Evolutionary conservation across 2,888 invertebrate species (phyloP), one percentile per base, ranked within the genome.

Genomic region (Noctua janthina): DNA sequence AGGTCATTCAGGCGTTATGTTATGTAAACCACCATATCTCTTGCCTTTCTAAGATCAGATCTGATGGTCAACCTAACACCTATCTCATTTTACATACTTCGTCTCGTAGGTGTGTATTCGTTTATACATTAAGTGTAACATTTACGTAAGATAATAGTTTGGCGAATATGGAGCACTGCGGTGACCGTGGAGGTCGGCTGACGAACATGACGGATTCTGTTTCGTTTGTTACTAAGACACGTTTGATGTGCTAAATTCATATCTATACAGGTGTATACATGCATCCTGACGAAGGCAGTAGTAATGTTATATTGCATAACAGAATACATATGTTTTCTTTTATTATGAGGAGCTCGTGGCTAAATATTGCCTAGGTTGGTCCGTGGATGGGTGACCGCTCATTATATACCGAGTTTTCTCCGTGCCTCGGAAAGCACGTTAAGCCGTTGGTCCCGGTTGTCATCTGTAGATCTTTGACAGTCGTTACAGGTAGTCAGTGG

Each of bases 111-210:
- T 59, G 43, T n/a, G 20, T n/a, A 70, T 49, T 76, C 54, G 43
- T 72, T 66, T 66, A 76, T 74, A 62, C 39, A 78, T 17, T 79
- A 83, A 78, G 56, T 79, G 83, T 54, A 68, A 35, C 69, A 70
- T 79, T 86, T 88, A 88, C 71, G 88, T 87, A 88, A 87, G 86
- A 72, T 79, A 83, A 88, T 81, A 84, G 75, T 81, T 81, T 49
- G 49, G 49, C 62, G 77, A 86, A 83, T 86, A 86, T 89, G 73
- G 87, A 86, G 81, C 88, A 84, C 70, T 91, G 91, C 79, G 91
- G 91, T 90, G 75, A 80, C 82, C 84, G 86, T 80, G 85, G 82
- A 86, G 91, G 91, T 89, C 89, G 84, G 15, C 66, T 75, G 73
- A 81, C 79, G 89, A 85, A 84, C 83, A 82, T 76, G 67, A 8